phyloP scores from a whole-genome alignment of 1,140 invertebrate species.

The Brachionus angularis region DNA sequence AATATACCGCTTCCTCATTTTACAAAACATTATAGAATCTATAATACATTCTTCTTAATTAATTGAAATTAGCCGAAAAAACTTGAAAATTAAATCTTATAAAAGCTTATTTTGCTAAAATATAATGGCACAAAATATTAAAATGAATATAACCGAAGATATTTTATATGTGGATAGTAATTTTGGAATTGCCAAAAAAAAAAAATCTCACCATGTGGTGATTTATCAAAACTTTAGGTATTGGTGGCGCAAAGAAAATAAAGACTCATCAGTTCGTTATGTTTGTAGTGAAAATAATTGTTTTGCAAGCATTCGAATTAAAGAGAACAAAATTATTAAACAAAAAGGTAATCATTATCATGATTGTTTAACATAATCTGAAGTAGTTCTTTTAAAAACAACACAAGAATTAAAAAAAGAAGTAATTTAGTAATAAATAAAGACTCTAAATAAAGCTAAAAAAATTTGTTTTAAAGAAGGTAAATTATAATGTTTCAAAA shows the following conservation, averaged over 20 bases:
- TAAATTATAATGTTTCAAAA: not conserved
- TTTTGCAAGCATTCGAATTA: not conserved
- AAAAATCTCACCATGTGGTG: not conserved
- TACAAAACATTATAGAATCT: too few relatives aligned
- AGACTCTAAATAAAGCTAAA: too few relatives aligned
- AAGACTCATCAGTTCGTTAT: not conserved
- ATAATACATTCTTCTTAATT: too few relatives aligned
- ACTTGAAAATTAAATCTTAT: too few relatives aligned
- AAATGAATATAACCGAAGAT: too few relatives aligned
- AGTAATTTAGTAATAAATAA: too few relatives aligned
- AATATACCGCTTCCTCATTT: too few relatives aligned
- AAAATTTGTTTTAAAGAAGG: too few relatives aligned
- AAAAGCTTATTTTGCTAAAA: too few relatives aligned
- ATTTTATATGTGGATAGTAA: not conserved
- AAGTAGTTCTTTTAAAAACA: not conserved
- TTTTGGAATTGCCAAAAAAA: not conserved
- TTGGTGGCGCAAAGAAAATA: not conserved
- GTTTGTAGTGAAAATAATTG: not conserved
- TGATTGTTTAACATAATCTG: not conserved
- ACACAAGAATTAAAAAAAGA: slow-evolving; percentile 21
- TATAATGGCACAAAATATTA: too few relatives aligned
- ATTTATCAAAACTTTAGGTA: slow-evolving; percentile 17
- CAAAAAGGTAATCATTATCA: not conserved
- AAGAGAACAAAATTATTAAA: not conserved
- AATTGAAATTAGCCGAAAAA: too few relatives aligned